phyloP scores from a whole-genome alignment of 2,113 vertebrate species.

The Columba janthina region DNA sequence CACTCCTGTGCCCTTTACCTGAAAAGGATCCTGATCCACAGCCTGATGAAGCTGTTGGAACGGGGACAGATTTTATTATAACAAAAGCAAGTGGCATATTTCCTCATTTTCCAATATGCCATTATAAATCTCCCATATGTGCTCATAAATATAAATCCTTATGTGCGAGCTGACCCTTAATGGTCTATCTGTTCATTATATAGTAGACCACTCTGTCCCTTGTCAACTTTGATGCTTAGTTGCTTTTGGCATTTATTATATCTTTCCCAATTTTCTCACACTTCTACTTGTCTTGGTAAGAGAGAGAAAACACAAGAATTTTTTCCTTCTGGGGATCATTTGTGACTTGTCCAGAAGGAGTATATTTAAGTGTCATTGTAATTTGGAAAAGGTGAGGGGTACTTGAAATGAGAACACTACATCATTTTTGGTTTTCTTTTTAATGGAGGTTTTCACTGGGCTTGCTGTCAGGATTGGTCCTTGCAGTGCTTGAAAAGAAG shows the following conservation, averaged over 20 bases:
- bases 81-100: neutral
- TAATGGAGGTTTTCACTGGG: neutral
- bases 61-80: neutral
- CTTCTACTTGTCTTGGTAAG: neutral
- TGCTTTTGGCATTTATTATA: slow-evolving; percentile 27
- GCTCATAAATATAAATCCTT: slow-evolving; percentile 22
- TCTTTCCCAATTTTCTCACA: neutral
- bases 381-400: neutral
- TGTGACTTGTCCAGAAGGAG: neutral
- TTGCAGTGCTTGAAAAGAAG: neutral
- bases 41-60: neutral
- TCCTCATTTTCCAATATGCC: neutral
- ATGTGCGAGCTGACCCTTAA: neutral
- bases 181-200: neutral
- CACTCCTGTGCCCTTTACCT: neutral
- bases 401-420: neutral
- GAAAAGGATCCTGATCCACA: neutral
- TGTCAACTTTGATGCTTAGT: slow-evolving; percentile 10
- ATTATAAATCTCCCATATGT: slow-evolving; percentile 17
- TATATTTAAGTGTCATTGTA: neutral
- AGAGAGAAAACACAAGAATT: neutral
- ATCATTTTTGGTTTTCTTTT: neutral
- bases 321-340: neutral
- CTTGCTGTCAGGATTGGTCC: neutral
- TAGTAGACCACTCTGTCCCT: neutral